phyloP scores from a whole-genome alignment of 2,797 vertebrate genomes.

The Syngnathus rostellatus region DNA sequence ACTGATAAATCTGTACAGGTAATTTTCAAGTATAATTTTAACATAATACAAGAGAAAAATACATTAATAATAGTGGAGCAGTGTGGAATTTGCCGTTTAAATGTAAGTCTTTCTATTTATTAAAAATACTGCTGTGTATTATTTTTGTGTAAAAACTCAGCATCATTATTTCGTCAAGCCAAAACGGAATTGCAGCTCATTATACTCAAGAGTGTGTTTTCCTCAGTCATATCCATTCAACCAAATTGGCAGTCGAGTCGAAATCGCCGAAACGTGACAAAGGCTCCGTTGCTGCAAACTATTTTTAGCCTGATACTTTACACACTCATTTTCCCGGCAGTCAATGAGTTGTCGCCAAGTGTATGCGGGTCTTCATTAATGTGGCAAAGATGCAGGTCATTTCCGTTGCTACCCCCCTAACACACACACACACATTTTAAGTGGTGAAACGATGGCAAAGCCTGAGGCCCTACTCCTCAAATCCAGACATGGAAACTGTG shows the following conservation, averaged over 20 bases:
- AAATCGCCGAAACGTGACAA: not conserved
- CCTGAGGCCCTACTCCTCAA: constrained; percentile 35
- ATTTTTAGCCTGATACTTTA: constrained; percentile 25
- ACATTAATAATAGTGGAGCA: too few species aligned
- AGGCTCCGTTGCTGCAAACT: constrained; percentile 1
- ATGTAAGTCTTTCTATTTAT: too few species aligned
- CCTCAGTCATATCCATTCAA: too few species aligned
- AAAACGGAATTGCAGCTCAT: too few species aligned
- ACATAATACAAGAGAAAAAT: too few species aligned
- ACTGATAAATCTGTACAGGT: too few species aligned
- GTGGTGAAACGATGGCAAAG: constrained; percentile 26
- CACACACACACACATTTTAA: constrained; percentile 22
- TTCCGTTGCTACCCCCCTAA: constrained; percentile 2
- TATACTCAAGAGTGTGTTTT: too few species aligned
- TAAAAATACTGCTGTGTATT: too few species aligned
- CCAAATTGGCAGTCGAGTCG: too few species aligned
- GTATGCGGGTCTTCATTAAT: constrained; percentile 37
- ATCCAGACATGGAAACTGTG: constrained; percentile 60
- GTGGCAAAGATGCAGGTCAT: constrained; percentile 45
- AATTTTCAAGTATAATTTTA: too few species aligned
- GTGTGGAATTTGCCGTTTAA: too few species aligned
- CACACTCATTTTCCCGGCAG: constrained; percentile 15
- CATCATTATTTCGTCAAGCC: not conserved
- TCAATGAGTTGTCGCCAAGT: constrained; percentile 23
- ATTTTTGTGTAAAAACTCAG: too few species aligned